phyloP scores from a whole-genome alignment of 30 jellyfish, hydroid and myxozoan species.

The Turritopsis dohrnii region DNA sequence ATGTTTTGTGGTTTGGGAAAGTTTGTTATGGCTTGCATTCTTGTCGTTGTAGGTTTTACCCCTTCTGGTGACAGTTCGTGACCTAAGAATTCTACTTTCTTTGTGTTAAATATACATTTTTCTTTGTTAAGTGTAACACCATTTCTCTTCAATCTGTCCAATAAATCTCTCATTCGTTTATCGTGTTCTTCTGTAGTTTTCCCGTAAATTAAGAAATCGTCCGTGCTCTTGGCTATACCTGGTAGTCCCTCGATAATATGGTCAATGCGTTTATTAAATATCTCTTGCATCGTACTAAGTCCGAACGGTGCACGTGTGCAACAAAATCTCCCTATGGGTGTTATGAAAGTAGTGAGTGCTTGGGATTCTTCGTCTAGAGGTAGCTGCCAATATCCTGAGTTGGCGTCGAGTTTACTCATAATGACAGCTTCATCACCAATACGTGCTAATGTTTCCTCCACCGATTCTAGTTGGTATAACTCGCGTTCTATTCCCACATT shows the following conservation, averaged over 20 bases:
- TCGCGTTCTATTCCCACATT: neutral
- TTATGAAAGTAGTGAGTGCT: slow-evolving; percentile 42
- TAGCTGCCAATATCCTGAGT: slow-evolving; percentile 46
- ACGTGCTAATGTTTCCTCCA: neutral
- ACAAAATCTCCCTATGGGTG: slow-evolving; percentile 37
- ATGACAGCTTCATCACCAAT: neutral
- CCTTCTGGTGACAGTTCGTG: slow-evolving; percentile 14
- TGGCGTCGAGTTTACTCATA: slow-evolving; percentile 39
- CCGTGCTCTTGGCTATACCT: slow-evolving; percentile 16
- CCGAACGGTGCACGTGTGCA: slow-evolving; percentile 18
- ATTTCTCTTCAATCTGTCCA: neutral
- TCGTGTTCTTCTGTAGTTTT: neutral
- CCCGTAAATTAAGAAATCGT: neutral
- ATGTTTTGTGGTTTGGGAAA: slow-evolving; percentile 26
- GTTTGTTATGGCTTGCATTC: slow-evolving; percentile 11
- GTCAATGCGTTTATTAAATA: slow-evolving; percentile 8
- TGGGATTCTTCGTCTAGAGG: slow-evolving; percentile 15
- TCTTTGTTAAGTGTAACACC: neutral
- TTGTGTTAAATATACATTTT: neutral
- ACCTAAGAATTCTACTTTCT: neutral
- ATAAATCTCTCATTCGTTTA: neutral
- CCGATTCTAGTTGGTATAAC: slow-evolving; percentile 4
- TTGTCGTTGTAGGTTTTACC: neutral
- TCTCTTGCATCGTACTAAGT: slow-evolving; percentile 15
- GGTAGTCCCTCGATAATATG: slow-evolving; percentile 11